These are phyloP conservation scores for Callipepla californica DNA, from an alignment of 2,113 vertebrate species.

Conservation along the genomic window DNA sequence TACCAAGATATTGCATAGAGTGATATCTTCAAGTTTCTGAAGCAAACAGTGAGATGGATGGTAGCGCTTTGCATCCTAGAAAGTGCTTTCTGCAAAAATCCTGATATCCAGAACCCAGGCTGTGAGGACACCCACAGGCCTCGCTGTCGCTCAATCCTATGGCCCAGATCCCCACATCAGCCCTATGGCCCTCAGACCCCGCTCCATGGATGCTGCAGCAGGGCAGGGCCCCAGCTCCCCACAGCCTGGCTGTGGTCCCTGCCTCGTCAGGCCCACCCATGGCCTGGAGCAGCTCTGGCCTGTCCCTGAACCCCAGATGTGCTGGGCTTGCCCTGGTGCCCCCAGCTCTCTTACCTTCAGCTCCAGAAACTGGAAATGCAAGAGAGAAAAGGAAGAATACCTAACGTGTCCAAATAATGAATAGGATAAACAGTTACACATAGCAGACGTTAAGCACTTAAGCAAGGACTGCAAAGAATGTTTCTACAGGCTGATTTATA, in stretches of 20 bases:
- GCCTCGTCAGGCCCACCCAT: background rate
- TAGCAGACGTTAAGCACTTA: background rate
- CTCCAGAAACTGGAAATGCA: background rate
- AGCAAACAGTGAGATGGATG: background rate
- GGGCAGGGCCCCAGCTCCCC: fast-evolving
- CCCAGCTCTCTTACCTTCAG: background rate
- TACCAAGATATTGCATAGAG: background rate
- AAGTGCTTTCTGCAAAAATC: background rate
- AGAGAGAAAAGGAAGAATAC: background rate
- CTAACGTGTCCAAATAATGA: background rate
- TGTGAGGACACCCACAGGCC: background rate
- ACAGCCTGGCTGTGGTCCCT: background rate
- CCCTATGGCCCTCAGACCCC: fast-evolving
- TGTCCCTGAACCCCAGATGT: too few species aligned
- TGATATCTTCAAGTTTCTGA: background rate
- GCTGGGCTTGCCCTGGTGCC: background rate
- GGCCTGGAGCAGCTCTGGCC: fast-evolving
- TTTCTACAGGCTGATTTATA: background rate
- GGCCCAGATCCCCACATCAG: background rate
- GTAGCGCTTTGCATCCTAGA: background rate
- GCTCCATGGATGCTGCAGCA: background rate
- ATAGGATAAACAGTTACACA: background rate
- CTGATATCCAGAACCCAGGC: background rate
- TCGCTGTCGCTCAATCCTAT: background rate
- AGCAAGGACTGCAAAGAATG: background rate